Conservation (phyloP, 2,113 vertebrate genomes). For the Vanacampus margaritifer region DNA sequence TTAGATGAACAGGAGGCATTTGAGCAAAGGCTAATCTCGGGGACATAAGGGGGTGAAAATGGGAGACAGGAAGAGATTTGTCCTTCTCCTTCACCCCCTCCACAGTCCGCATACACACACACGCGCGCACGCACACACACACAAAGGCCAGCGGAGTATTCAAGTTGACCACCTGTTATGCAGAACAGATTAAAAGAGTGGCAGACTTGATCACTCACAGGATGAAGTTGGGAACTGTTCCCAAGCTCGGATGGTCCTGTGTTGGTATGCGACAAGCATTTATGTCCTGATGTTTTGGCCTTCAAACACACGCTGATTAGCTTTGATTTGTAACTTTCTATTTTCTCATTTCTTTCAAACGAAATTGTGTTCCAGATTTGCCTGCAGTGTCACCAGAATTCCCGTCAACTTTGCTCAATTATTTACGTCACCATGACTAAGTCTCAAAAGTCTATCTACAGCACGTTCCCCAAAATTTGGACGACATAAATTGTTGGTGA, state of each 20-base stretch:
- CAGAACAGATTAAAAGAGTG: conserved; percentile 62
- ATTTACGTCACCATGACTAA: no score
- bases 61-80: conserved; percentile 40
- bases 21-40: conserved; percentile 71
- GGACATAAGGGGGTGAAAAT: conserved; percentile 60
- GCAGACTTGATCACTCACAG: conserved; percentile 39
- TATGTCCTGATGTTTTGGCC: neutral
- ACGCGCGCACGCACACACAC: conserved; percentile 22
- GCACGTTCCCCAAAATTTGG: no score
- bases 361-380: no score
- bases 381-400: no score
- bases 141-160: conserved; percentile 42
- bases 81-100: conserved; percentile 49
- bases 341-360: no score
- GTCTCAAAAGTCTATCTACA: no score
- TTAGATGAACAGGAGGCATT: conserved; percentile 75
- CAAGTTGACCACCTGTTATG: conserved; percentile 63
- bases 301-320: no score
- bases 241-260: neutral
- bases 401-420: no score
- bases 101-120: conserved; percentile 24
- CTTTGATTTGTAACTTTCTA: no score
- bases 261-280: conserved; percentile 10
- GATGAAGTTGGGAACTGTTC: conserved; percentile 31
- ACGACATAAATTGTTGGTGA: no score